Percentiles rank a stretch among this genome's conserved stretches.
phyloP scores from a whole-genome alignment of 2,113 vertebrate species.

The Glareola pratincola region DNA sequence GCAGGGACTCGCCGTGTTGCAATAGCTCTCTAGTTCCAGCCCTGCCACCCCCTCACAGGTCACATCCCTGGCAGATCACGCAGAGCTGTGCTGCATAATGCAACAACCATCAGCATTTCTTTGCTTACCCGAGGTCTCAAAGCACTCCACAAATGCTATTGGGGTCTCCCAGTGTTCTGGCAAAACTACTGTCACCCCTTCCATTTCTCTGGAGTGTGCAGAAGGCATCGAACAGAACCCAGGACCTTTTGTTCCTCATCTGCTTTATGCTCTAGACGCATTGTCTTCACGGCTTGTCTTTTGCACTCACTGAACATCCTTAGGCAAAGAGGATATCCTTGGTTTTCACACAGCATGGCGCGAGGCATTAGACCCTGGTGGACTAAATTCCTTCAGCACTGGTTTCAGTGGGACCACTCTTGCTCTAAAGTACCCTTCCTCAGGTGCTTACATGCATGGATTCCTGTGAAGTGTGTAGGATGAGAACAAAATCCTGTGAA shows the following conservation, averaged over 20 bases:
- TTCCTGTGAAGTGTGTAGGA: background rate
- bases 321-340: background rate
- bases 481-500: background rate
- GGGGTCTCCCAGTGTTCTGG: background rate
- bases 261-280: background rate
- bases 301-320: rapidly evolving
- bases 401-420: background rate
- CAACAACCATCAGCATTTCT: background rate
- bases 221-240: background rate
- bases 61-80: background rate
- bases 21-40: background rate
- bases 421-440: background rate
- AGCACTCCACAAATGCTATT: background rate
- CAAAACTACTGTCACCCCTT: background rate
- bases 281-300: background rate
- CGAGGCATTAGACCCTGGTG: background rate
- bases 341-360: rapidly evolving
- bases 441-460: background rate
- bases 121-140: background rate
- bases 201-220: rapidly evolving
- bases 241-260: background rate
- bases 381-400: background rate
- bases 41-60: constrained; percentile 5
- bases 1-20: background rate
- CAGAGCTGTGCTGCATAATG: background rate